Evolutionary conservation across 2,113 vertebrate genomes (phyloP).

Genomic region (Cryptomyrus ogoouensis): DNA sequence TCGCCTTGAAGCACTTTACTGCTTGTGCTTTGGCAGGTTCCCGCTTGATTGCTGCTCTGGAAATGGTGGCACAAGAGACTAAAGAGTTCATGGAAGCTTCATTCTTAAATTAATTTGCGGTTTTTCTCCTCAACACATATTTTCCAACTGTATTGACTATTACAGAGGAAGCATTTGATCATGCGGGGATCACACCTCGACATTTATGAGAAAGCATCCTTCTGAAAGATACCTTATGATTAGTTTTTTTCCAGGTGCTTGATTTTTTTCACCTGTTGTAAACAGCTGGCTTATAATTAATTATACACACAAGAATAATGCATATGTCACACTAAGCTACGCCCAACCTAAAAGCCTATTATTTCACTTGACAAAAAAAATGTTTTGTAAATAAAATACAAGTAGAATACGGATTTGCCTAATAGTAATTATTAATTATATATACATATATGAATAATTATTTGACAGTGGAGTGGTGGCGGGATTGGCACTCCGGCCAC

Average conservation of each 20-base stretch:
- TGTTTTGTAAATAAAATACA: not conserved
- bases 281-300: not conserved
- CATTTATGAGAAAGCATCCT: not conserved
- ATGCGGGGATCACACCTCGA: not conserved
- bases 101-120: not conserved
- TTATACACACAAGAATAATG: not conserved
- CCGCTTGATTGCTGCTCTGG: not conserved
- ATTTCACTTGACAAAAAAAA: not conserved
- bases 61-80: not conserved
- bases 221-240: not conserved
- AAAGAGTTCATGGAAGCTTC: not conserved
- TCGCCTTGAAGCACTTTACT: not conserved
- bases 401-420: not conserved
- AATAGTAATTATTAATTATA: not conserved
- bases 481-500: too few species aligned
- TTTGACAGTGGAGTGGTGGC: too few species aligned
- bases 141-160: not conserved
- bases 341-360: not conserved
- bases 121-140: not conserved
- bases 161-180: not conserved
- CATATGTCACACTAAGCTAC: not conserved
- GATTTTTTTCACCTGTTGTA: not conserved
- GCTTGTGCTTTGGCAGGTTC: not conserved
- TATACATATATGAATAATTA: too few species aligned
- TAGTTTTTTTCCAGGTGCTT: not conserved